Conservation (phyloP, 2,797 vertebrate species). For the Fistularia commersonii region DNA sequence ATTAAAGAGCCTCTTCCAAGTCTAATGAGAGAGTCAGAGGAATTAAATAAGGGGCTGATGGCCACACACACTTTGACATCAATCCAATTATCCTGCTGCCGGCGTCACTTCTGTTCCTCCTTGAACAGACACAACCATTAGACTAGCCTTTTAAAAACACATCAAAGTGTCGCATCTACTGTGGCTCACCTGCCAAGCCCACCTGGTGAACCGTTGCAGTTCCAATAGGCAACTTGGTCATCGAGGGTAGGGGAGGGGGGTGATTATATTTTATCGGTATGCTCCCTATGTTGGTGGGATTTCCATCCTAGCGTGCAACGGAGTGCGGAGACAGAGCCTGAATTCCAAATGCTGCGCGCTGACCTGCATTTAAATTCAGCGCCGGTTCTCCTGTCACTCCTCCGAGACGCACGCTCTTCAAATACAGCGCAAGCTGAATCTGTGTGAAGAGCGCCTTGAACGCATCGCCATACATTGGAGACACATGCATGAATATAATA, state of each 20-base stretch:
- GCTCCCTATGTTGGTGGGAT: conserved; percentile 29
- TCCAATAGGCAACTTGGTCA: neutral
- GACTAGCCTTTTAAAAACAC: conserved; percentile 12
- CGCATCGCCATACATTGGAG: neutral
- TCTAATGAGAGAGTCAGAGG: conserved; percentile 53
- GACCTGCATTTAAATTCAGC: conserved; percentile 43
- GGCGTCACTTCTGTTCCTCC: conserved; percentile 38
- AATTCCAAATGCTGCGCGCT: conserved; percentile 26
- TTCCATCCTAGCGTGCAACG: conserved; percentile 26
- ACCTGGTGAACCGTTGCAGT: neutral
- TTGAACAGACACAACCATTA: conserved; percentile 25
- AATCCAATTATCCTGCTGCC: conserved; percentile 52
- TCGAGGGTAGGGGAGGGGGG: conserved; percentile 8
- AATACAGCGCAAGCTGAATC: conserved; percentile 2
- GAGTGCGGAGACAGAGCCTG: conserved; percentile 19
- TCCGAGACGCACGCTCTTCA: conserved; percentile 16
- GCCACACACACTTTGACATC: conserved; percentile 46
- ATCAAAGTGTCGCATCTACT: conserved; percentile 25
- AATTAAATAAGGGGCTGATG: conserved; percentile 48
- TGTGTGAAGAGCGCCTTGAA: conserved; percentile 1
- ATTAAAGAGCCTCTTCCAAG: conserved; percentile 49
- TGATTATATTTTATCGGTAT: conserved; percentile 36
- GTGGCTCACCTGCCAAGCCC: conserved; percentile 15
- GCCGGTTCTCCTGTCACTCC: conserved; percentile 10
- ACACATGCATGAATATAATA: neutral